Base-by-base conservation (phyloP, 2,113 vertebrate genomes). In the Paracanthobrama guichenoti region DNA sequence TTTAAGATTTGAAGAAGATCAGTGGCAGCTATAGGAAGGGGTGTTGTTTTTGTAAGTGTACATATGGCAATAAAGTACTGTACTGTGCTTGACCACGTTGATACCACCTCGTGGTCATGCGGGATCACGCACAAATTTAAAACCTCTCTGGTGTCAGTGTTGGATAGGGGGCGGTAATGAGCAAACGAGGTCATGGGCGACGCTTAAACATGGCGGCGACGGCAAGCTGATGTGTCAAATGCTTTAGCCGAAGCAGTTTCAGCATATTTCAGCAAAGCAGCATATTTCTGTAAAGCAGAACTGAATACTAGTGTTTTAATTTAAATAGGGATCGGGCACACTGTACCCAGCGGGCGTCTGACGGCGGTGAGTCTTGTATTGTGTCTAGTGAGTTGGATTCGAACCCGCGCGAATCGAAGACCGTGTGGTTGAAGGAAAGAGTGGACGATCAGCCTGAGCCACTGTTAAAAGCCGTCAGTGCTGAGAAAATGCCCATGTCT, bases 361-460 rank as follows among this genome's bases (percentile, higher is more conserved):
- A 6, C 62, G 1, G 26, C 4, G 66, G 80, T 72, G 22, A 82
- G 50, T 82, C 2, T 4, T 50, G 39, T 7, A 67, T 9, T 35
- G 8, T 72, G 12, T 46, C 42, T 2, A 4, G 13, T 4, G 55
- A 74, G 39, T 31, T 8, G 86, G 86, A 83, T 85, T 87, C 86
- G 86, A 87, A 85, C 86, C 86, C 83, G 53, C 16, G 74, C 1
- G 16, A 22, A 6, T 16, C 13, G 39, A 4, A 18, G 13, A n/a
- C 76, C 2, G 67, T 18, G 18, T 42, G 12, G 48, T 64, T 69
- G 16, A 8, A 28, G 53, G 50, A 55, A n/a, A 9, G 28, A 6
- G 57, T 6, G 84, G 44, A 74, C 80, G 6, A 85, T 18, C 83
- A 59, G 31, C n/a, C 31, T 87, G 86, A 87, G 86, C 86, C 57